Evolutionary conservation across 2,113 vertebrate genomes (phyloP), one percentile per base, ranked within the genome.

Genomic region (Tupaia tana): DNA sequence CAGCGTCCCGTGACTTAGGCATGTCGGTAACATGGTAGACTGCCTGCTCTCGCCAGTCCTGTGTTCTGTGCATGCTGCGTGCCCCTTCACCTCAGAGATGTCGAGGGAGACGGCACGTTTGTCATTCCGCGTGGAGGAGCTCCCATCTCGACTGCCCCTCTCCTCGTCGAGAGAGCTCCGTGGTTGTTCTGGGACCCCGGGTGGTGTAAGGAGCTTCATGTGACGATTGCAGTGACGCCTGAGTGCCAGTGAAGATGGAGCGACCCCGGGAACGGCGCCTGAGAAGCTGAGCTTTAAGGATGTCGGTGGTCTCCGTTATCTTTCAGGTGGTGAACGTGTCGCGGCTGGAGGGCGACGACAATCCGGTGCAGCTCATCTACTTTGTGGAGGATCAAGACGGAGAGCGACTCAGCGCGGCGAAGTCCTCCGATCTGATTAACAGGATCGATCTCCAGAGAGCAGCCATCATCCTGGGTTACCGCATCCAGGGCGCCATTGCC

Each of bases 401-500:
- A 88, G 98, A 99, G 92, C 98, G 99, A 83, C 97, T 99, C 34
- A 98, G 99, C 54, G 99, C 99, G 2, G 93, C 97, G 90, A 98
- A 98, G 93, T 99, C 99, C 31, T 99, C 99, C 27, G 97, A 98
- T 90, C 97, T 99, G 24, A 99, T 99, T 83, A 99, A 99, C 98
- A 98, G 98, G 93, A 98, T 99, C 14, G 99, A 99, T 4, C 98
- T 99, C 95, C 99, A 99, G 98, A 98, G 99, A 86, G 99, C 99
- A 0, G 99, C 99, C 24, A 99, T 99, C 86, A 98, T 99, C 96
- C 98, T 99, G n/a, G 99, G 99, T 11, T 99, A 99, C 97, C 99
- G 99, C 43, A 99, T 99, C 25, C 99, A 99, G 92, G 99, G 99
- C 1, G 93, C 98, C 27, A 98, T 99, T 83, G 99, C 99, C 11